Base-by-base conservation (phyloP, 1,140 invertebrate genomes). In the Drosophila sulfurigaster region DNA sequence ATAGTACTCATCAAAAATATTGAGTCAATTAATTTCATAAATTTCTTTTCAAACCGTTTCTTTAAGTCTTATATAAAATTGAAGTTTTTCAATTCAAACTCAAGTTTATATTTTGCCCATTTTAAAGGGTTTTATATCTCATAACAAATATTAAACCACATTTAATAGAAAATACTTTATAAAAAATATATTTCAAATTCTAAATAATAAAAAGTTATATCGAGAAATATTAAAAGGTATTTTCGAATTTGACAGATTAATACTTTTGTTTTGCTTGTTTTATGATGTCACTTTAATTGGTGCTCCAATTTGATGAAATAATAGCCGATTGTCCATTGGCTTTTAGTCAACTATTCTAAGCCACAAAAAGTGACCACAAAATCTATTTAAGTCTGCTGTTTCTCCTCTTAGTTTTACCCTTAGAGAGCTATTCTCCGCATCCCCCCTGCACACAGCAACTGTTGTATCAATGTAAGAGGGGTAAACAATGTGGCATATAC, bases 311-410 rank as follows among this genome's bases (percentile, higher is more conserved):
- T 62, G 8, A 20, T 25, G 35, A 85, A 72, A 63, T 78, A 74
- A 71, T 43, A 43, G 5, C 5, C 13, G 41, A 13, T 13, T 43
- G 5, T 43, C 11, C n/a, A 43, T 49, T 49, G 10, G 35, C 41
- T 57, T 52, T 20, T 52, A 51, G 49, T 62, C 64, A 54, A 66
- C 59, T 73, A 66, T 79, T 60, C 48, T 71, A 59, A 79, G 72
- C 82, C 83, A 48, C 68, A 74, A 68, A 74, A 83, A 69, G 15
- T 87, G 83, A 87, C 82, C 82, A 64, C 82, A 87, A 75, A 79
- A 87, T 83, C 81, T 71, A 28, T 64, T 58, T 63, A 65, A 30
- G 63, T 57, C 35, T 74, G 49, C 57, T 46, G 51, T 66, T 57
- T 45, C 41, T 54, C 7, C 48, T 30, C 51, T 35, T 59, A 49